Percentiles rank a stretch among this genome's conserved stretches.
Evolutionary conservation across 2,797 vertebrate species (phyloP).

Genomic region (Selene dorsalis): DNA sequence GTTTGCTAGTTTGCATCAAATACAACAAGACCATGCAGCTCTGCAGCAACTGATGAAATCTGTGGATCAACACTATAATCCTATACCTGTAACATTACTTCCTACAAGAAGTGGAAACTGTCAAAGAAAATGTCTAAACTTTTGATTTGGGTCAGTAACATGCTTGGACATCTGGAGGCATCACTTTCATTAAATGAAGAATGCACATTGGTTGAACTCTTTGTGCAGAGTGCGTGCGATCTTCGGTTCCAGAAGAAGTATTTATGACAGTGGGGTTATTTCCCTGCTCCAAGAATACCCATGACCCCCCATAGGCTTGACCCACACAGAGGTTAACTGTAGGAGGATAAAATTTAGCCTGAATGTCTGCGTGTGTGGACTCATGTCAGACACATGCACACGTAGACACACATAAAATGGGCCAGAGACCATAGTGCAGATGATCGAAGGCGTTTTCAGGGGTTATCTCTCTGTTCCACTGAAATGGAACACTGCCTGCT

Average conservation of each 20-base stretch:
- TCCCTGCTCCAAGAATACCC: slow-evolving; percentile 65
- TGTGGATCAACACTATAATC: background rate
- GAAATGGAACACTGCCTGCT: slow-evolving; percentile 54
- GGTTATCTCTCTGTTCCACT: slow-evolving; percentile 67
- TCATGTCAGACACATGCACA: slow-evolving; percentile 13
- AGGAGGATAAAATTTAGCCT: slow-evolving; percentile 13
- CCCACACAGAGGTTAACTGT: slow-evolving; percentile 44
- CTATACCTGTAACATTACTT: background rate
- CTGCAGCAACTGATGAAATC: background rate
- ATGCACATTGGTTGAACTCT: background rate
- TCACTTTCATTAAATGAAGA: background rate
- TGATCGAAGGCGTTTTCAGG: slow-evolving; percentile 3
- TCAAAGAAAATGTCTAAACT: background rate
- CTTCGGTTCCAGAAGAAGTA: slow-evolving; percentile 36
- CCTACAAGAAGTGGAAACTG: background rate
- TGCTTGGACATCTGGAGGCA: background rate
- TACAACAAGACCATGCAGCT: background rate
- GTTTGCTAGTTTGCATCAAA: background rate
- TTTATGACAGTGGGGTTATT: slow-evolving; percentile 51
- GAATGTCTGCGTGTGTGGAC: slow-evolving; percentile 1
- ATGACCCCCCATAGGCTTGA: slow-evolving; percentile 41
- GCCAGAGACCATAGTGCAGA: too few species aligned
- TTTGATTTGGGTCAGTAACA: background rate
- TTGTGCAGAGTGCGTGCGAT: background rate
- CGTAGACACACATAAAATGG: background rate